These are phyloP conservation scores for Chiloscyllium plagiosum DNA, from an alignment of 2,113 vertebrate genomes.

Conservation along the genomic window DNA sequence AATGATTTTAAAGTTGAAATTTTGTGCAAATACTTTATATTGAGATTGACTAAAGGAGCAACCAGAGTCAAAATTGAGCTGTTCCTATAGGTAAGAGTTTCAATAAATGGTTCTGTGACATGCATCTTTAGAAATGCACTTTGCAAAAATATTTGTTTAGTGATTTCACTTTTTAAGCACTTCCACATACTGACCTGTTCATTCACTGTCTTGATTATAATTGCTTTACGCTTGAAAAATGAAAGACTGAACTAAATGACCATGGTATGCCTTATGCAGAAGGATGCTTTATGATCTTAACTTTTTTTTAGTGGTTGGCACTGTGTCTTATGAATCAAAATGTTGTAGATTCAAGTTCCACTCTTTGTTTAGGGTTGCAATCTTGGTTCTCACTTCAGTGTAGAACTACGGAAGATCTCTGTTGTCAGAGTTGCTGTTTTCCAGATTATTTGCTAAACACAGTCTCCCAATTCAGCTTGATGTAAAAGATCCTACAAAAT, in stretches of 20 bases:
- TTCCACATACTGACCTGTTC: too few relatives aligned
- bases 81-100: not conserved
- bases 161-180: not conserved
- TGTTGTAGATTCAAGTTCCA: not conserved
- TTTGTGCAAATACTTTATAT: not conserved
- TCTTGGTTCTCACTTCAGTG: not conserved
- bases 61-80: not conserved
- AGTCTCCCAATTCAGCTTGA: not conserved
- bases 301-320: not conserved
- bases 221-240: not conserved
- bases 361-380: not conserved
- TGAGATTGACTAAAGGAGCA: not conserved
- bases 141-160: not conserved
- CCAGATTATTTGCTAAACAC: not conserved
- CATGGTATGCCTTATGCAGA: not conserved
- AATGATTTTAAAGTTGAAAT: not conserved
- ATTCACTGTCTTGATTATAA: not conserved
- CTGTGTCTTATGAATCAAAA: not conserved
- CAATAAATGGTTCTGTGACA: not conserved
- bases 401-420: not conserved
- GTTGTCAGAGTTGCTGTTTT: not conserved
- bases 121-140: not conserved
- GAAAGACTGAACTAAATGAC: not conserved
- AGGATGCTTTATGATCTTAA: not conserved
- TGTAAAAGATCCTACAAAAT: not conserved